A percentile compares a stretch with the other conserved stretches of the same genome.
phyloP scores from a whole-genome alignment of 1,140 invertebrate species.

The Drosophila sucinea region DNA sequence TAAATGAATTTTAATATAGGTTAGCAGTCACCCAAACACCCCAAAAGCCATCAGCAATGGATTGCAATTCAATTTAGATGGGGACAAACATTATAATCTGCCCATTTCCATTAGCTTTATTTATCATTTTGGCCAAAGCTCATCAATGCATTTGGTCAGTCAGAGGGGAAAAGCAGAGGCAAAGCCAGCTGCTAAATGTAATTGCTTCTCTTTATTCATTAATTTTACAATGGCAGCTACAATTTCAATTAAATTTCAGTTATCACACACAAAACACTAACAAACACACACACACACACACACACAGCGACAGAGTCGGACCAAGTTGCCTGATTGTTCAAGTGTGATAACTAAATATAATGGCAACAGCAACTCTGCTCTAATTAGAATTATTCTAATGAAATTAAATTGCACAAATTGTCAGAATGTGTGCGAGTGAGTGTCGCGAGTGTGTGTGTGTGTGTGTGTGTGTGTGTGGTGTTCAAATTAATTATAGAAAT shows the following conservation, averaged over 20 bases:
- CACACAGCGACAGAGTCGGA: conserved; percentile 2
- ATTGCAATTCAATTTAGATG: conserved; percentile 69
- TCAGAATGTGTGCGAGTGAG: not conserved
- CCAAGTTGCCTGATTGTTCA: conserved; percentile 51
- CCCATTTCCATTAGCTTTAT: conserved; percentile 56
- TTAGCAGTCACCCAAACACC: conserved; percentile 10
- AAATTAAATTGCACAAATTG: conserved; percentile 80
- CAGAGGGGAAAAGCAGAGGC: conserved; percentile 7
- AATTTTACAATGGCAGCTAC: conserved; percentile 71
- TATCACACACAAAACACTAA: conserved; percentile 60
- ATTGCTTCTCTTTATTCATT: conserved; percentile 73
- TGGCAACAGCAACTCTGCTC: conserved; percentile 56
- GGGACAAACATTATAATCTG: conserved; percentile 57
- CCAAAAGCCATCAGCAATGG: conserved; percentile 22
- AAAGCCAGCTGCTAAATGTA: conserved; percentile 70
- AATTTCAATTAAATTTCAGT: conserved; percentile 79
- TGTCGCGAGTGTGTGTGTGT: not conserved
- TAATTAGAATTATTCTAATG: conserved; percentile 83
- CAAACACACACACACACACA: conserved; percentile 14
- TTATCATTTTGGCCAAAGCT: conserved; percentile 64
- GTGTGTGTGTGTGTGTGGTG: conserved; percentile 15
- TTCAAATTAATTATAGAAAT: conserved; percentile 71
- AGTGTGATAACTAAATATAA: conserved; percentile 41
- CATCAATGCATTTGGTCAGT: conserved; percentile 59
- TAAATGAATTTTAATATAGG: conserved; percentile 76